phyloP scores from a whole-genome alignment of 1,140 invertebrate genomes.

The Oscheius sp. region DNA sequence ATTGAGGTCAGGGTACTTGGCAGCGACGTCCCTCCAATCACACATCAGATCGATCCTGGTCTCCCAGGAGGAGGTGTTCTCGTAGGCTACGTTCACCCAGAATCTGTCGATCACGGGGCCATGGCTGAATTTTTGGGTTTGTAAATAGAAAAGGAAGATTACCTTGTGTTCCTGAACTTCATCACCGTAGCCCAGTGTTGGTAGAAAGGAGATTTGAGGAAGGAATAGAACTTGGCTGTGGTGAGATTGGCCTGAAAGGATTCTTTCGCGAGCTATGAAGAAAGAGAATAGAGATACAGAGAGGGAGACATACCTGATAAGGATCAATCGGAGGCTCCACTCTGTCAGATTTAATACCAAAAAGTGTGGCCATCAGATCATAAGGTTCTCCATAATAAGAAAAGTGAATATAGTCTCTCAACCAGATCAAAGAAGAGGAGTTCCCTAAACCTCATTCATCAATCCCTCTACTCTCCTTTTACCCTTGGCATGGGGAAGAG shows the following conservation, averaged over 20 bases:
- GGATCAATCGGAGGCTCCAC: conserved; percentile 12
- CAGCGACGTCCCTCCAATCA: conserved; percentile 51
- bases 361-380: conserved; percentile 17
- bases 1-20: conserved; percentile 50
- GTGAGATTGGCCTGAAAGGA: conserved; percentile 32
- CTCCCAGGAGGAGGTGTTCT: conserved; percentile 52
- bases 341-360: conserved; percentile 4
- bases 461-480: background rate
- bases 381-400: conserved; percentile 42
- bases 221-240: conserved; percentile 5
- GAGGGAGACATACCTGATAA: background rate
- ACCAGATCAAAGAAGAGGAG: conserved; percentile 47
- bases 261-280: no score
- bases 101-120: conserved; percentile 40
- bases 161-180: conserved; percentile 15
- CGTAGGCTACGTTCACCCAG: conserved; percentile 53
- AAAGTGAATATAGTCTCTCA: conserved; percentile 50
- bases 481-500: conserved; percentile 49
- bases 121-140: conserved; percentile 3
- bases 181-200: conserved; percentile 25
- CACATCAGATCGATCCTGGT: conserved; percentile 55
- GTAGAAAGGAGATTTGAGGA: conserved; percentile 27
- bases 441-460: background rate
- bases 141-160: background rate
- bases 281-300: no score